Base-by-base conservation (phyloP, 2,113 vertebrate species). In the Lagopus muta region DNA sequence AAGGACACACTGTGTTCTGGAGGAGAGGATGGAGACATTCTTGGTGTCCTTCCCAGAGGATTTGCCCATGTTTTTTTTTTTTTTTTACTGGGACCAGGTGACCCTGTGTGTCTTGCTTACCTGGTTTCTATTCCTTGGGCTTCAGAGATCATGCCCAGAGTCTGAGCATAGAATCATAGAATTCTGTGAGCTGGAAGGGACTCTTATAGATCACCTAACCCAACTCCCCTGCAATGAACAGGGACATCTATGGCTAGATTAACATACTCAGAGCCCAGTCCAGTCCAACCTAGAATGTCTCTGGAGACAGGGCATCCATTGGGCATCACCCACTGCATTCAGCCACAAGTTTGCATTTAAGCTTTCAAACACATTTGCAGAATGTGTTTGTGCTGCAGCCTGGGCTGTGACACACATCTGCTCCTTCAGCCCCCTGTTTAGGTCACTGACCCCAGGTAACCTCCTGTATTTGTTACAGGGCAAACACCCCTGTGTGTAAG, bases 51-150 rank as follows among this genome's bases (percentile, higher is more conserved):
- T 73, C 11, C 8, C 13, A 20, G 18, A n/a, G 16, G 8, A 66
- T 88, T 89, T 50, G 34, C 4, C 3, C 24, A 11, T 27, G 11
- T 38, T 38, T 38, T 8, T 10, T 38, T 38, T 38, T 9, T 87
- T 82, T 69, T 69, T 74, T 28, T 32, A 13, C 6, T 1, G 2
- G 4, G 10, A 12, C 34, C 55, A 58, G 18, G 30, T 5, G 1
- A 0, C 11, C 75, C 24, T 65, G 3, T 3, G 20, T 24, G 25
- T 50, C 43, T 60, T 0, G 0, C 32, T 64, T 0, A 0, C 28
- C 28, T 70, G 11, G 34, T 89, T 78, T 64, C 54, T 9, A 80
- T 13, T 25, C 15, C 72, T 52, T 17, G 43, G 19, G 62, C 28
- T 21, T 34, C 27, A 0, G 0, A 40, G 45, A 25, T 10, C 5